Evolutionary conservation across 2,888 invertebrate genomes (phyloP).

Genomic region (Macrosoma leucophasiata): DNA sequence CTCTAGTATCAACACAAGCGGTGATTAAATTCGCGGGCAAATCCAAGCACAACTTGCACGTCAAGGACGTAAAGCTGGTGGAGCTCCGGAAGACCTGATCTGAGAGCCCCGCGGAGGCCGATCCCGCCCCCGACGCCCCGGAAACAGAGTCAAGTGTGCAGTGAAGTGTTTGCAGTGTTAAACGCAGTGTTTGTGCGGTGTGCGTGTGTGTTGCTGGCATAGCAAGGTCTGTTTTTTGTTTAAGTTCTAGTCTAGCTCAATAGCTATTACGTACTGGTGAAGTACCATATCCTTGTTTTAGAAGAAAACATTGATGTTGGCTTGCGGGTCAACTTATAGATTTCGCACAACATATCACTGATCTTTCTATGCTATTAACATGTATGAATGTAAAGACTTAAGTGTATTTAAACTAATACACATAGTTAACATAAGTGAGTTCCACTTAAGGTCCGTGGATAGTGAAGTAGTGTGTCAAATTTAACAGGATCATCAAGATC

Average conservation of each 20-base stretch:
- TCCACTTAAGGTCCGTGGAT: too few species aligned
- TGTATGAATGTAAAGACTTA: constrained; percentile 47
- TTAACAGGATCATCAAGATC: too few species aligned
- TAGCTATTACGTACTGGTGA: too few species aligned
- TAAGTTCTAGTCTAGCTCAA: constrained; percentile 12
- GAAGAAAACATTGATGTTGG: not conserved
- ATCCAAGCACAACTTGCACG: constrained; percentile 86
- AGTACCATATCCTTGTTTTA: too few species aligned
- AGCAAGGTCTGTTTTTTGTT: constrained; percentile 20
- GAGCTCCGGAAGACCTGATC: constrained; percentile 75
- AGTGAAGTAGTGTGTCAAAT: too few species aligned
- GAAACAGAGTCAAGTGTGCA: constrained; percentile 17
- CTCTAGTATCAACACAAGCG: constrained; percentile 87
- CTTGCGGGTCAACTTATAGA: not conserved
- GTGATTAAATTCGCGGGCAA: constrained; percentile 89
- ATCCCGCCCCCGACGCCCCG: constrained; percentile 10
- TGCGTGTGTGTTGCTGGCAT: constrained; percentile 38
- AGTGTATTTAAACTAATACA: too few species aligned
- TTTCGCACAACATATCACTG: constrained; percentile 44
- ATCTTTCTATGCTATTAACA: constrained; percentile 42
- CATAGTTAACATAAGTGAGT: too few species aligned
- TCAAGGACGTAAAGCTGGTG: constrained; percentile 86
- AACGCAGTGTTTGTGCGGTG: constrained; percentile 20
- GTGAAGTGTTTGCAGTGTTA: constrained; percentile 16
- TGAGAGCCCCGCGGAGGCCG: constrained; percentile 27